phyloP scores from a whole-genome alignment of 1,140 invertebrate species.

The Planococcus citri region DNA sequence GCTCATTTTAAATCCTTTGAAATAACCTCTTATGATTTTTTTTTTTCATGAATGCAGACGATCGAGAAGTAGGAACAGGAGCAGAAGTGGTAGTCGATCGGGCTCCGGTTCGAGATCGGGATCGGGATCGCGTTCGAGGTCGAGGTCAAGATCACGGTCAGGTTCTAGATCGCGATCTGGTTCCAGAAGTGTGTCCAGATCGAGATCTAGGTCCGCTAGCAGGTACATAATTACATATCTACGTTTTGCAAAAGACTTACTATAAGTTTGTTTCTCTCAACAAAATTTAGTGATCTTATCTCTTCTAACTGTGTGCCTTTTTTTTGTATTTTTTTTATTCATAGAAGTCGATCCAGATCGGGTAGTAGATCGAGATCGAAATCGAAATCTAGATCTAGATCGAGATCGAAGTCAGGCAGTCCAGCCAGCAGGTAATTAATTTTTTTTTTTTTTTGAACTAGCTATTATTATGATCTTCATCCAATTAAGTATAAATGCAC shows the following conservation, averaged over 20 bases:
- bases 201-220: conserved; percentile 26
- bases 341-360: conserved; percentile 30
- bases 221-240: too few species aligned
- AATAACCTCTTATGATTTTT: not conserved
- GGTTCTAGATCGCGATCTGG: conserved; percentile 30
- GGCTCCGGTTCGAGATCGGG: conserved; percentile 25
- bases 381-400: conserved; percentile 31
- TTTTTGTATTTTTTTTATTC: too few species aligned
- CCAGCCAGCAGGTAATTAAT: conserved; percentile 29
- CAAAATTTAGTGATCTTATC: too few species aligned
- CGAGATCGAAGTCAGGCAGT: conserved; percentile 31
- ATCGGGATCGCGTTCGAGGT: conserved; percentile 25
- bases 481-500: not conserved
- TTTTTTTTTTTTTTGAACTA: too few species aligned
- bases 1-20: too few species aligned
- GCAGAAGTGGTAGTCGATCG: too few species aligned
- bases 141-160: conserved; percentile 30
- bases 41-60: not conserved
- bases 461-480: not conserved
- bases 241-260: too few species aligned
- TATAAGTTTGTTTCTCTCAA: too few species aligned
- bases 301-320: too few species aligned
- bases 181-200: conserved; percentile 26
- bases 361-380: conserved; percentile 20
- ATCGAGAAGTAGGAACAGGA: too few species aligned